Evolutionary conservation across 1,140 invertebrate genomes (phyloP), one percentile per base, ranked within the genome.

Genomic region (Dryas iulia): DNA sequence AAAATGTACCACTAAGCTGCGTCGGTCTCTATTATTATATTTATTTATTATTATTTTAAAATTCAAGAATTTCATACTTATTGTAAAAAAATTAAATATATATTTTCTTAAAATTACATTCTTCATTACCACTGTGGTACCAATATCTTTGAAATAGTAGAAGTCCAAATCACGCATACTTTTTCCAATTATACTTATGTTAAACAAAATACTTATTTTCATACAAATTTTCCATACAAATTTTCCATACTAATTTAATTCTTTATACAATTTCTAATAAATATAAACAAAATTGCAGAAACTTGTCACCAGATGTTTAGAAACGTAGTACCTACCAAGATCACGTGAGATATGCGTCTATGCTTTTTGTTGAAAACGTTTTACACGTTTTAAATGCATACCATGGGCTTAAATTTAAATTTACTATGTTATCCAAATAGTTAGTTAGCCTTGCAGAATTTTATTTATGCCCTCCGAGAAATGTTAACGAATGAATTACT

Each of bases 341-440:
- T 88, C 83, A 84, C 86, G 84, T 86, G 84, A 86, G 86, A 88
- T 88, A 82, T 74, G 54, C 66, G 58, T 70, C 57, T 60, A 66
- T 80, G 79, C 78, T 86, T 86, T 84, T 87, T 81, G 69, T 74
- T 73, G 68, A 33, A 75, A 77, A 74, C 76, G 67, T 78, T 77
- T 81, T 78, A 83, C 78, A 82, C 80, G 81, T 66, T 79, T 78
- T 78, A 81, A 86, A 83, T 84, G 81, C 84, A 84, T 81, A 73
- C 81, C 76, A 70, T 66, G 78, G 61, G 76, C 77, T 83, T 87
- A 86, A 86, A 86, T 86, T 87, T 83, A 77, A 87, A 85, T 89
- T 87, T 82, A 74, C 76, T 67, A 72, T 78, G 78, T 82, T 87
- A 87, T 89, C 84, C 77, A 87, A 89, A 87, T 84, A 87, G 80